Evolutionary conservation across 2,113 vertebrate species (phyloP), one percentile per base, ranked within the genome.

Genomic region (Sminthopsis crassicaudata): DNA sequence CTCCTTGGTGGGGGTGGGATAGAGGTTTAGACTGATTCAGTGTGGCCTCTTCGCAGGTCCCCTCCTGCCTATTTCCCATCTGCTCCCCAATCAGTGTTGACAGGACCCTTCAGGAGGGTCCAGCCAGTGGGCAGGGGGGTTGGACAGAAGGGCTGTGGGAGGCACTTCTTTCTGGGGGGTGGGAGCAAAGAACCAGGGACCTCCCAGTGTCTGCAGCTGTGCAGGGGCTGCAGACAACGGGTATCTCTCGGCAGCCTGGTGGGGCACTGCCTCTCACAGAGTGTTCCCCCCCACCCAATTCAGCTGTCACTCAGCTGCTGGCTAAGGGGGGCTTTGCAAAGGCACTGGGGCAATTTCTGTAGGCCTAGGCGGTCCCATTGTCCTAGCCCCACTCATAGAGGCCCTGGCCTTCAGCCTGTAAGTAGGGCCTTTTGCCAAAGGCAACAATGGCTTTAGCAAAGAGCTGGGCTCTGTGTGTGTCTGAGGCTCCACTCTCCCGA

Each of bases 251-350:
- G 98, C 97, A 97, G 97, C 95, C 97, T 96, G 97, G 95, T 97
- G 96, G 98, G 97, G 98, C 95, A 97, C 98, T 98, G 98, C 98
- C 98, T 98, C 99, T 99, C 99, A 99, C 98, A 98, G 98, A 99
- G 98, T 98, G 98, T 98, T 96, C 54, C 51, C 76, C 89, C 25
- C 30, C 1, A 0, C 89, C 94, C 88, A n/a, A 8, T 99, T 99
- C 99, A 99, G 98, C 99, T 99, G 99, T 99, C 99, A 99, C 98
- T 99, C 99, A 99, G 97, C 98, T 98, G 94, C 98, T 95, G 98
- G 98, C 98, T 98, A 98, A 99, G 98, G 99, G 98, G 99, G 98
- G 98, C 98, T 99, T 99, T 98, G 98, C 99, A 99, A 99, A 98
- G 98, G 98, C 99, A 99, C 99, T 99, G 99, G 99, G 12, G 94